phyloP scores from a whole-genome alignment of 92 coral and sea anemone species.

The Virgularia gustaviana region DNA sequence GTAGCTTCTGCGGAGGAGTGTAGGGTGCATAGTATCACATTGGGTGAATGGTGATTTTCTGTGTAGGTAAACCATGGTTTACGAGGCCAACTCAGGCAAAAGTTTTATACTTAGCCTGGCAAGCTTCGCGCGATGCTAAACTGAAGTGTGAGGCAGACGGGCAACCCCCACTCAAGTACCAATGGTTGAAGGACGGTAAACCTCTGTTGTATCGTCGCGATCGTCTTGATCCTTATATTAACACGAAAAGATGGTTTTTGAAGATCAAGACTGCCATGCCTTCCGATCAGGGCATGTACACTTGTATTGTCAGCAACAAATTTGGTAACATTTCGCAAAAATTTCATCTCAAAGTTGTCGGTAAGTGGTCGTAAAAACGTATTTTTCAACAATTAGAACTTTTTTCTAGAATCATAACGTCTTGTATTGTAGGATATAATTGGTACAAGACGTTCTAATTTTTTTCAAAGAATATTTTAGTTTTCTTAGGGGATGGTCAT shows the following conservation, averaged over 20 bases:
- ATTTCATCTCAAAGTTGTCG: constrained; percentile 36
- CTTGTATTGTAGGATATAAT: too few relatives aligned
- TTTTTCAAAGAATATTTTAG: too few relatives aligned
- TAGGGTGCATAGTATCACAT: too few relatives aligned
- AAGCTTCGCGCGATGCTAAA: constrained; percentile 69
- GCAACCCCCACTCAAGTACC: constrained; percentile 68
- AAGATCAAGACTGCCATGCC: constrained; percentile 28
- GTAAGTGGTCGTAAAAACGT: constrained; percentile 40
- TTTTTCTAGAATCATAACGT: too few relatives aligned
- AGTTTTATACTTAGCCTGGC: constrained; percentile 73
- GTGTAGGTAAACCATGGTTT: constrained; percentile 27
- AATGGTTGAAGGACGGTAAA: constrained; percentile 77
- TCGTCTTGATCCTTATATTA: constrained; percentile 72
- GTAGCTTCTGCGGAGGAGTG: too few relatives aligned
- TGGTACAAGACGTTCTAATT: too few relatives aligned
- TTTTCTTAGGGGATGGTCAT: too few relatives aligned
- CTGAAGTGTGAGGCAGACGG: constrained; percentile 77
- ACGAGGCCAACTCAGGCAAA: neutral
- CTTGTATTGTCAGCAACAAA: constrained; percentile 47
- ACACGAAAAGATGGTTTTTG: constrained; percentile 13
- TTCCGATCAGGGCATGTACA: constrained; percentile 50
- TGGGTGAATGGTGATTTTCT: too few relatives aligned
- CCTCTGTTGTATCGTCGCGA: constrained; percentile 54
- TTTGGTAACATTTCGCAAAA: constrained; percentile 31
- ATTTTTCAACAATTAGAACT: too few relatives aligned